Evolutionary conservation across 2,113 vertebrate species (phyloP), one percentile per base, ranked within the genome.

Genomic region (Lepus timidus): DNA sequence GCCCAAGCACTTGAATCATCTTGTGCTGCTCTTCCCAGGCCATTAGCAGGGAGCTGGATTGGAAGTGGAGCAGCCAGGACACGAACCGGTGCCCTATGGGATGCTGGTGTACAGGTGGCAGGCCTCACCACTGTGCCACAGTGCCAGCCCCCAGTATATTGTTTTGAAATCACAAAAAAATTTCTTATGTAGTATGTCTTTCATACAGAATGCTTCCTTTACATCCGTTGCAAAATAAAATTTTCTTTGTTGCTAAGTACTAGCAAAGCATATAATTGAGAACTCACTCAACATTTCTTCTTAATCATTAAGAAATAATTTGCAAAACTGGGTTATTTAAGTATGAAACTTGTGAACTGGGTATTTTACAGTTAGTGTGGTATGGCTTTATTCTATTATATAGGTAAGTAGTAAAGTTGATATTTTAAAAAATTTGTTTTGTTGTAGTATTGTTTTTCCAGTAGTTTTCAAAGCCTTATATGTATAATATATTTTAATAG

Each of bases 231-330:
- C 58, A 73, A 76, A 84, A 76, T 87, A 55, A 68, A 78, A 22
- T 91, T 68, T 85, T 74, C 61, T 75, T 0, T 88, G 6, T 79
- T 82, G 6, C 36, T 88, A 33, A 91, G 81, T 64, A 70, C 25
- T 80, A 55, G 49, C 27, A 79, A 92, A 83, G 65, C 55, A 25
- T 91, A 8, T 62, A 73, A 85, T 91, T 89, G 68, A 94, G 52
- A 55, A 82, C 16, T 73, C 62, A 88, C 19, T 67, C 64, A 17
- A 67, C 31, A 33, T 82, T 88, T 36, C 23, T 25, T 85, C 68
- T 14, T 16, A 55, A 0, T 91, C 31, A 52, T 86, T 84, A 85
- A 78, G 29, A 90, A 78, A 78, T 75, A 67, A 91, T 87, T 83
- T 73, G 16, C 39, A 80, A 75, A 74, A 0, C 61, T 87, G 81